Base-by-base conservation (phyloP, 2,888 invertebrate genomes). In the Luperina nickerlii region DNA sequence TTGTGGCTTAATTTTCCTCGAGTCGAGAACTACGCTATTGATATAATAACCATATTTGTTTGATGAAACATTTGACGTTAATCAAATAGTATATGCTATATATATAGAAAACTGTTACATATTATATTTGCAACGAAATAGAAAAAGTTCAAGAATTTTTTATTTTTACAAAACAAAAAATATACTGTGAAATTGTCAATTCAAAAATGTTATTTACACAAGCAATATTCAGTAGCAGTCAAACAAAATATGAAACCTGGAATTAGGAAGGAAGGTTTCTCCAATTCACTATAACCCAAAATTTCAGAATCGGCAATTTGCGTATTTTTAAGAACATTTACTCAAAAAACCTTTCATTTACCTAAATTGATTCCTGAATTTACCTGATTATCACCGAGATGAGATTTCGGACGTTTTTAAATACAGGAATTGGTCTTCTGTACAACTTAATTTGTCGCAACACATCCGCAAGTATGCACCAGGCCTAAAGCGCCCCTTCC, bases 401-500 rank as follows among this genome's bases (percentile, higher is more conserved):
- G 8, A 27, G 5, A 70, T 71, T n/a, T 24, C 18, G 4, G 7
- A 42, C 11, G 11, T 20, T 71, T 42, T 38, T 38, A n/a, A n/a
- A 20, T 11, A 57, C 7, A 7, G 0, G 2, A 38, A n/a, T n/a
- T 2, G 7, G 8, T 20, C n/a, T 42, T 42, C 42, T 13, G n/a
- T 42, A 42, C 20, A 71, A 20, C 13, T 20, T 60, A 62, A 74
- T 86, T 73, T 63, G 70, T 78, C 76, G 71, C 79, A 81, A 32
- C 66, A 76, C 70, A 83, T 74, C 38, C 66, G 87, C 85, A 82
- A 72, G 86, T 76, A 72, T 92, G 86, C 81, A 74, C 76, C 63
- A 74, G 42, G 68, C 90, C 90, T 91, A 89, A 90, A 81, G 81
- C 86, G 79, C 89, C 90, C 89, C 91, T 88, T 88, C 90, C 85